Evolutionary conservation across 2,113 vertebrate species (phyloP).

Genomic region (Ammospiza nelsoni): DNA sequence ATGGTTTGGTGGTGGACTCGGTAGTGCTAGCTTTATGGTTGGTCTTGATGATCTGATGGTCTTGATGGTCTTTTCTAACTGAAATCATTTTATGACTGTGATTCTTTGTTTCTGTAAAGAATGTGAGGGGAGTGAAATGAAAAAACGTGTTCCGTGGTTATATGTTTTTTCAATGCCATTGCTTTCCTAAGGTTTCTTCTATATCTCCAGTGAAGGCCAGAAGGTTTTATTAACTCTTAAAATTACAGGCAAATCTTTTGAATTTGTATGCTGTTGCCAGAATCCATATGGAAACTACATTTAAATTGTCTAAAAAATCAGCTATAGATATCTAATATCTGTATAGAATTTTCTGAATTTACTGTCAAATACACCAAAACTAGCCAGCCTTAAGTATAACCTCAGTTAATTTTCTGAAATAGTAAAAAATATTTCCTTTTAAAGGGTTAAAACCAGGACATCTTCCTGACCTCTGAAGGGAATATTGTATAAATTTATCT

Average conservation of each 20-base stretch:
- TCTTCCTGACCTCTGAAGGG: background rate
- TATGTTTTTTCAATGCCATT: background rate
- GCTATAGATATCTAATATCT: background rate
- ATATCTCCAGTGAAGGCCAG: too few relatives aligned
- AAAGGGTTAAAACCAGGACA: background rate
- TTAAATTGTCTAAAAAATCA: background rate
- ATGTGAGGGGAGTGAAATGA: background rate
- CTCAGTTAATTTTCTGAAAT: background rate
- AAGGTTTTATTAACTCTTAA: background rate
- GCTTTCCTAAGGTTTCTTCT: background rate
- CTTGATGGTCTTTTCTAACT: background rate
- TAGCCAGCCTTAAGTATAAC: background rate
- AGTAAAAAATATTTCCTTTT: background rate
- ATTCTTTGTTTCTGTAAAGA: background rate
- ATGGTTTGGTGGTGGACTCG: background rate
- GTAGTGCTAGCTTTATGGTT: background rate
- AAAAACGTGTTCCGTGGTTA: fast-evolving
- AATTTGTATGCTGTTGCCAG: background rate
- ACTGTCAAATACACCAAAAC: background rate
- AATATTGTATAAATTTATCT: background rate
- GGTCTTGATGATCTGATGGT: too few relatives aligned
- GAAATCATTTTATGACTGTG: background rate
- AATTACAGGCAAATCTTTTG: background rate
- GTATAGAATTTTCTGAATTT: background rate
- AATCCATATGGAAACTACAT: background rate